These are phyloP conservation scores for Paguma larvata DNA, from an alignment of 2,797 vertebrate genomes.

Conservation along the genomic window DNA sequence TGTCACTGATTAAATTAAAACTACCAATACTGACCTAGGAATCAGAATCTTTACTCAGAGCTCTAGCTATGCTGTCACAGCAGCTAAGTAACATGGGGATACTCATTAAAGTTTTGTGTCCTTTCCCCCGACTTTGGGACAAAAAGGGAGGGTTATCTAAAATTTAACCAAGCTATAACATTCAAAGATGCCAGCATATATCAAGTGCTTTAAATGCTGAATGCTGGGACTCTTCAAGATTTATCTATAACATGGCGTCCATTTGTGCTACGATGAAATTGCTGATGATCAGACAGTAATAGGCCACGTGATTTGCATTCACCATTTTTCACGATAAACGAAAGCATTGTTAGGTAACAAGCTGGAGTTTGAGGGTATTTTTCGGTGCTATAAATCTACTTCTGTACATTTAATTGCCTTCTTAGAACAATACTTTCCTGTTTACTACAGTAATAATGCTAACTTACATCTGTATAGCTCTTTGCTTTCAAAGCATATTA, in stretches of 20 bases:
- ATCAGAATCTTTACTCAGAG: not conserved
- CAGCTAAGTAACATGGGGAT: not conserved
- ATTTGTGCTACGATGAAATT: not conserved
- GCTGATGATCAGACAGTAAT: slow-evolving; percentile 13
- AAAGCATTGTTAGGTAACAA: slow-evolving; percentile 65
- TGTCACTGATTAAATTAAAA: not conserved
- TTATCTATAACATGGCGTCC: not conserved
- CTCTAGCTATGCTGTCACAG: not conserved
- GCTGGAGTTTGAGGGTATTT: slow-evolving; percentile 59
- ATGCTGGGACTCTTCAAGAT: not conserved
- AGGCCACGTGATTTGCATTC: not conserved
- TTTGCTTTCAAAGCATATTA: slow-evolving; percentile 43
- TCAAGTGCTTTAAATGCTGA: not conserved
- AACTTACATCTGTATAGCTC: slow-evolving; percentile 51
- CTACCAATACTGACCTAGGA: not conserved
- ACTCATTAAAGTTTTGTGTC: not conserved
- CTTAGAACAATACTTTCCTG: slow-evolving; percentile 64
- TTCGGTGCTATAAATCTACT: slow-evolving; percentile 38
- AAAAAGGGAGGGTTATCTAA: not conserved
- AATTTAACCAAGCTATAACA: not conserved
- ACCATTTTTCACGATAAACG: slow-evolving; percentile 52
- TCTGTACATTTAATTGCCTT: slow-evolving; percentile 65
- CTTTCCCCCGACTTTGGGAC: not conserved
- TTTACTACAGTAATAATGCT: slow-evolving; percentile 57
- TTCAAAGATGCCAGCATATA: not conserved